Evolutionary conservation across 1,140 invertebrate species (phyloP), one percentile per base, ranked within the genome.

Genomic region (Zaprionus ornatus): DNA sequence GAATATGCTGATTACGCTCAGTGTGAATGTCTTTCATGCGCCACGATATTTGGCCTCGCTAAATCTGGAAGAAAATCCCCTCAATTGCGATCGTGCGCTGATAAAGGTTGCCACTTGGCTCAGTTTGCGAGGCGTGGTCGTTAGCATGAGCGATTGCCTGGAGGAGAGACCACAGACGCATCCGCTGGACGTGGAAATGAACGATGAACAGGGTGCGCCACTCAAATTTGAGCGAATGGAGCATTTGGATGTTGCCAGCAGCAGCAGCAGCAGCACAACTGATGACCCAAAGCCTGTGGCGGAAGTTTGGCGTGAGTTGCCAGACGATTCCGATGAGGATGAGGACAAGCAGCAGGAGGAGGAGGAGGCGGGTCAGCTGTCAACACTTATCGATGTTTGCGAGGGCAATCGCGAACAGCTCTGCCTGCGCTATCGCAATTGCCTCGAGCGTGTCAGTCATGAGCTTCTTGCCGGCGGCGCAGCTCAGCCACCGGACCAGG

Each of bases 1-100:
- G 19, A 92, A 92, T 66, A 73, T 92, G 17, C 54, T 92, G 23
- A 64, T 92, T 3, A 92, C 90, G 0, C 48, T 92, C 0, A 90
- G 69, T 52, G 52, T 72, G 0, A 76, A 57, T 7, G 74, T 79
- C 9, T 91, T 91, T 4, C 52, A 85, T 63, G 72, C 77, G 0
- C 73, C 86, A 1, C 74, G 74, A 3, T 73, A 78, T 55, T 50
- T 92, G 50, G 68, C 77, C 40, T 35, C 66, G 0, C 40, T 92
- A 6, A 91, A 85, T 62, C 48, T 92, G 0, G 79, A 84, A 50
- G 80, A 84, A 32, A 92, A 92, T 80, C 78, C 79, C 27, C 82
- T 90, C 6, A 92, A 84, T 23, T 92, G 87, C 55, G 81, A 92
- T 79, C 73, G 76, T 1, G 73, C 75, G 0, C 35, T 92, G 29